Percentiles rank a stretch among this genome's conserved stretches.
phyloP scores from a whole-genome alignment of 2,113 vertebrate species.

The Phodopus roborovskii region DNA sequence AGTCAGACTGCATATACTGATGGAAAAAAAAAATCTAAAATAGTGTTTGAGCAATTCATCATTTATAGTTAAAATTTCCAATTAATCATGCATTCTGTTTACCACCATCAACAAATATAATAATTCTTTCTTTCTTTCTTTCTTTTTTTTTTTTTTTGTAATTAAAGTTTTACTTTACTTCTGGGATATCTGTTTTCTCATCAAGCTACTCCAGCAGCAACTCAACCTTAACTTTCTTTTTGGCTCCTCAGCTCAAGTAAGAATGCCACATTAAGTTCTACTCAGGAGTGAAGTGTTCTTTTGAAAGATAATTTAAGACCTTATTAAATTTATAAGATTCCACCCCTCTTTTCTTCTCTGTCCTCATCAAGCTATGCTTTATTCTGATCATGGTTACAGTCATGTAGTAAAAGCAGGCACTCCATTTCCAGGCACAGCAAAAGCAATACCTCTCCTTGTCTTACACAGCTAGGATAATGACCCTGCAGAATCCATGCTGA shows the following conservation, averaged over 20 bases:
- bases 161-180: slow-evolving; percentile 12
- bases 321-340: background rate
- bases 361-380: background rate
- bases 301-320: slow-evolving; percentile 24
- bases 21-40: slow-evolving; percentile 69
- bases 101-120: slow-evolving; percentile 45
- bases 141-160: too few relatives aligned
- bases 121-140: background rate
- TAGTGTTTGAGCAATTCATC: slow-evolving; percentile 63
- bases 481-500: background rate
- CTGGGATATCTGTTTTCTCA: background rate
- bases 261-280: background rate
- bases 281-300: background rate
- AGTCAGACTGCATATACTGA: slow-evolving; percentile 66
- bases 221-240: background rate
- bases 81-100: slow-evolving; percentile 64
- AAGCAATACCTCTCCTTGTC: background rate
- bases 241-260: background rate
- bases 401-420: background rate
- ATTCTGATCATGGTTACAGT: background rate
- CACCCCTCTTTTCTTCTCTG: background rate
- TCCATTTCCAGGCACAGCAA: background rate
- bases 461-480: rapidly evolving
- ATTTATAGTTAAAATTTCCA: slow-evolving; percentile 73
- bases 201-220: background rate